Percentiles rank a stretch among this genome's conserved stretches.
phyloP scores from a whole-genome alignment of 2,888 invertebrate genomes.

The Ochropleura plecta region DNA sequence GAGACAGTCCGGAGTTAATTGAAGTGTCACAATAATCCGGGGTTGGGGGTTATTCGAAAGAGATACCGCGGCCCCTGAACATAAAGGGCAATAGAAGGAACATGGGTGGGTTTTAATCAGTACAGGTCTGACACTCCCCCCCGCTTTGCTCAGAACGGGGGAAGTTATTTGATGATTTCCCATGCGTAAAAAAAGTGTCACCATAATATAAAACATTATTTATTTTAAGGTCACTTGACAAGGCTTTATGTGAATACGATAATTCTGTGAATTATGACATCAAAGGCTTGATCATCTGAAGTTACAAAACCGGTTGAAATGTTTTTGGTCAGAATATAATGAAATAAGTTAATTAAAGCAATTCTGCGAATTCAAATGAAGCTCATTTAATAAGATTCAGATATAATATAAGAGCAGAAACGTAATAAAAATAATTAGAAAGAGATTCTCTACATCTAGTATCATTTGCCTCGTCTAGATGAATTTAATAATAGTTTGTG shows the following conservation, averaged over 20 bases:
- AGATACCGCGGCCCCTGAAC: no score
- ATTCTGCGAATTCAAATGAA: conserved; percentile 5
- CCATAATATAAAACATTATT: no score
- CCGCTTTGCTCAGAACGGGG: no score
- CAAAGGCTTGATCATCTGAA: not conserved
- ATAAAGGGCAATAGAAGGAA: no score
- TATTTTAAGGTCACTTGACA: not conserved
- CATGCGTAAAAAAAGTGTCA: no score
- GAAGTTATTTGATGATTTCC: no score
- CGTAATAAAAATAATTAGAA: conserved; percentile 14
- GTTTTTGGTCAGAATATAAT: conserved; percentile 7
- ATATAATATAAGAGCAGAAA: conserved; percentile 10
- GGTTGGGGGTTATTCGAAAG: no score
- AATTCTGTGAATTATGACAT: not conserved
- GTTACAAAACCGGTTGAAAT: not conserved
- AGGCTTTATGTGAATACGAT: not conserved
- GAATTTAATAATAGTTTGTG: not conserved
- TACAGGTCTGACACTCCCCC: no score
- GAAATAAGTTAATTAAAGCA: not conserved
- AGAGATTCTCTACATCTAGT: not conserved
- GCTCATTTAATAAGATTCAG: conserved; percentile 3
- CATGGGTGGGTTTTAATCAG: no score
- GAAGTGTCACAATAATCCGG: no score
- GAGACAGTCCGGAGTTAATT: no score
- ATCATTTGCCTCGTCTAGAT: conserved; percentile 5